Evolutionary conservation across 2,888 invertebrate species (phyloP), one percentile per base, ranked within the genome.

Genomic region (Drosophila mimica): DNA sequence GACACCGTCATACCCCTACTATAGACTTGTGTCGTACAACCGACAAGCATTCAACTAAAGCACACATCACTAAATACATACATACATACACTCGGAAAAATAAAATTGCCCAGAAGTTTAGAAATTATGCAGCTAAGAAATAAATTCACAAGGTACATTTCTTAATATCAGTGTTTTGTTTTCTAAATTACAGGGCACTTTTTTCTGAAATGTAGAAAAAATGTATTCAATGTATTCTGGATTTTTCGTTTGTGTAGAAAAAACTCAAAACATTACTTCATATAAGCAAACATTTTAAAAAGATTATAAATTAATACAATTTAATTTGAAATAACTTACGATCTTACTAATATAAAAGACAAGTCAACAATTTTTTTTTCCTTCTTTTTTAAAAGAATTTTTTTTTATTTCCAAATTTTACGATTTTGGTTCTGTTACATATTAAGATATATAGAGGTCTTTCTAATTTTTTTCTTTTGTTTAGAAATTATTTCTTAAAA

Each of bases 1-100:
- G 56, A 54, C 33, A 40, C 9, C 65, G 66, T 57, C 56, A 74
- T 30, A n/a, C 3, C 20, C 34, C 54, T 13, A 11, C 4, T 51
- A 34, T 51, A 62, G 30, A 48, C 34, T 34, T 33, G 67, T 62
- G 67, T 59, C 63, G 62, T 63, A 76, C 52, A 59, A 49, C 25
- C 49, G 34, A 56, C 63, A 49, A 58, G n/a, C 33, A n/a, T 38
- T 15, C 57, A 61, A 60, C 60, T 61, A 52, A 60, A 60, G 43
- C 53, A 69, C 62, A 63, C 40, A 40, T 40, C 53, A 62, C 38
- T 52, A 48, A 46, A 33, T 38, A 59, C 5, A 48, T 15, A 17
- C 38, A 51, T 25, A n/a, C 20, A 25, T 46, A 46, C 46, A 46
- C 46, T 46, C 2, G 15, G 28, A 25, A 25, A 46, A 46, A 46